Base-by-base conservation (phyloP, 2,797 vertebrate species). In the Paguma larvata region DNA sequence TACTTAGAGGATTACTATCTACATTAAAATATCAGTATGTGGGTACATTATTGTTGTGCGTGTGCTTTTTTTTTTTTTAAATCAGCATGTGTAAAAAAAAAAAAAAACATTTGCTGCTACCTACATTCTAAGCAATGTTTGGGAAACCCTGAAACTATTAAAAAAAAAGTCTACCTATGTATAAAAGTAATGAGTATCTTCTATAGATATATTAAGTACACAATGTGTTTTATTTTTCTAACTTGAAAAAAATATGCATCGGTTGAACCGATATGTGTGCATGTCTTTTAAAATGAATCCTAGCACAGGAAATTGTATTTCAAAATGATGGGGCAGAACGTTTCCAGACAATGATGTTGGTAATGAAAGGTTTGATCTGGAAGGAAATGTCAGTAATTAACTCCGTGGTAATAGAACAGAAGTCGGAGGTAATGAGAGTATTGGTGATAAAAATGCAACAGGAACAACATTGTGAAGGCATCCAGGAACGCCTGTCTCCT, bases 321-420 rank as follows among this genome's bases (percentile, higher is more conserved):
- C 34, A 72, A 77, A 95, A 85, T 96, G 63, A 95, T 3, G 86
- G 51, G 89, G 63, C 51, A 84, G 75, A 91, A 83, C 21, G 73
- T 48, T 93, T 88, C 38, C 72, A 91, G 86, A 93, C 65, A 95
- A 65, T 38, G 62, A 92, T 75, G 65, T 56, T 56, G 51, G 46
- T 78, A 89, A 93, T 83, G 82, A 96, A 70, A 91, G 79, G 59
- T 67, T 92, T 89, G 83, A 86, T 94, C 38, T 91, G 78, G 68
- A 94, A 83, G 91, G 72, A 94, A 95, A 91, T 32, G 30, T 27
- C 84, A 85, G 63, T 70, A 95, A 96, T 96, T 53, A 95, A 30
- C 80, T 73, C 38, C 53, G 65, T 41, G 53, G 72, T 27, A 85
- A 91, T 2, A 85, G 38, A 21, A 72, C 46, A 68, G 75, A 89